Percentiles rank a stretch among this genome's conserved stretches.
Conservation (phyloP, 2,888 invertebrate species). For the Drosophila subsilvestris region DNA sequence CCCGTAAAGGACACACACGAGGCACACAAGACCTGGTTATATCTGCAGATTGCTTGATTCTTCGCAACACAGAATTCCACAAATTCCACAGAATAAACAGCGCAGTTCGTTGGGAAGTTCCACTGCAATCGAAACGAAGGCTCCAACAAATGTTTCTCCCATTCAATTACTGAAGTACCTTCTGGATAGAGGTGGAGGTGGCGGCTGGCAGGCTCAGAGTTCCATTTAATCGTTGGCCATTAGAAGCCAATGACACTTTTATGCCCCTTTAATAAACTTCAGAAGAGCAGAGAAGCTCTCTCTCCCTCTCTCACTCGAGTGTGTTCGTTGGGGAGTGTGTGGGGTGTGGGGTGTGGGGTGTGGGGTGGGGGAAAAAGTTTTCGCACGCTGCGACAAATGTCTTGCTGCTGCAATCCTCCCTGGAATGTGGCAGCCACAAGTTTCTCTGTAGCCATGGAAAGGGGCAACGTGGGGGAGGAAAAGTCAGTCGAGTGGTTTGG, state of each 20-base stretch:
- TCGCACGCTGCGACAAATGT: slow-evolving; percentile 69
- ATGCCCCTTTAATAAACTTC: slow-evolving; percentile 80
- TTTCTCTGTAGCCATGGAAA: slow-evolving; percentile 24
- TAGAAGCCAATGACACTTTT: slow-evolving; percentile 79
- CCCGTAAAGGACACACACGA: slow-evolving; percentile 1
- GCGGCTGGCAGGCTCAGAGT: slow-evolving; percentile 48
- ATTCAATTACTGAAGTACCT: slow-evolving; percentile 19
- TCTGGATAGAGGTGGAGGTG: not conserved
- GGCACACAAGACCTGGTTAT: not conserved
- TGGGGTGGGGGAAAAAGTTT: slow-evolving; percentile 60
- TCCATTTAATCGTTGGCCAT: slow-evolving; percentile 72
- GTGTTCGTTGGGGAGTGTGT: not conserved
- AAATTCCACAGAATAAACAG: too few species aligned
- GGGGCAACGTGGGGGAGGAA: not conserved
- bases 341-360: not conserved
- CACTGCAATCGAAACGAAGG: too few species aligned
- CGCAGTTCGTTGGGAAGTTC: too few species aligned
- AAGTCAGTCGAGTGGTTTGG: not conserved
- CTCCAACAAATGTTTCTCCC: too few species aligned
- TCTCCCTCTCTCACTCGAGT: not conserved
- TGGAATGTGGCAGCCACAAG: slow-evolving; percentile 49
- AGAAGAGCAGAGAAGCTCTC: slow-evolving; percentile 16
- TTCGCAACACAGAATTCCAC: too few species aligned
- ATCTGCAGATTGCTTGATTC: too few species aligned
- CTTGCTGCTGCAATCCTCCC: slow-evolving; percentile 52